Base-by-base conservation (phyloP, 2,113 vertebrate genomes). In the Syngnathoides biaculeatus region DNA sequence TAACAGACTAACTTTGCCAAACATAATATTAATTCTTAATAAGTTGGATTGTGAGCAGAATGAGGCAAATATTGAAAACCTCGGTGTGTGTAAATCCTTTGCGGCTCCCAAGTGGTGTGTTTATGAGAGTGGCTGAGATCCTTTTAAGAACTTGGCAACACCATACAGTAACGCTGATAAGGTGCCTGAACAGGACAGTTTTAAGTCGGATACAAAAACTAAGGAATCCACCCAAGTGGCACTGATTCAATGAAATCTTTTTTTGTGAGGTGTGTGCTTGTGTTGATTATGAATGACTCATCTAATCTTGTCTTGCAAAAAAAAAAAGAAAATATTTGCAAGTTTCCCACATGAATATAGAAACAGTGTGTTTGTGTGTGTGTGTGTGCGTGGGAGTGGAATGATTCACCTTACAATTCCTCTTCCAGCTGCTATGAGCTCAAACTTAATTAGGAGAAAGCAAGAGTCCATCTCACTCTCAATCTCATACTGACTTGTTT, bases 371-470 rank as follows among this genome's bases (percentile, higher is more conserved):
- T 81, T 74, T 13, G 58, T 30, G 27, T 73, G 76, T 78, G 73
- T 61, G 74, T 68, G 56, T 71, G 73, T 79, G 76, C 22, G 68
- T 64, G 60, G 68, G 74, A 59, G 73, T 65, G 27, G 63, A 66
- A 78, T 78, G 73, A 86, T 78, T 80, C 72, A 76, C 70, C 75
- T 77, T 67, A 74, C 67, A 63, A 71, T 73, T 73, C 69, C 59
- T 78, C 73, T 78, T 71, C 73, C 75, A 81, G 83, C 83, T 86
- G 81, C 75, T 77, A 50, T 77, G 67, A 27, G 79, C 63, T 67
- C 76, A 69, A 74, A 84, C 71, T 78, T 80, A 87, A 87, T 89
- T 84, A 86, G 47, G 42, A 81, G 9, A 55, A 52, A 72, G 69
- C 39, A 45, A 43, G 26, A 66, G 66, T 72, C 64, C 59, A 71